Evolutionary conservation across 2,888 invertebrate species (phyloP), one percentile per base, ranked within the genome.

Genomic region (Bibio marci): DNA sequence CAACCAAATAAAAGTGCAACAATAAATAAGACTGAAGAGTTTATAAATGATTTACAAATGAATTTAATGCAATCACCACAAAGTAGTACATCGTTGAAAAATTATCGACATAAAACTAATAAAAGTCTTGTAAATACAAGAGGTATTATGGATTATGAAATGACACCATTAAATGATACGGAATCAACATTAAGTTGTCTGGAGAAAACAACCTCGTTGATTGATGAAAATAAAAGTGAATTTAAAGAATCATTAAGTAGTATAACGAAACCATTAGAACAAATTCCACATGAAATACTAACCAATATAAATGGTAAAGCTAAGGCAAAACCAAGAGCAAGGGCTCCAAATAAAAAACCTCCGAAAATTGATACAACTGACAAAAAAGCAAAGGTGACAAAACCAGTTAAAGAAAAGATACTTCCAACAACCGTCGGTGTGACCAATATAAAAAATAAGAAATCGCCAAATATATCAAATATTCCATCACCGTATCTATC

Each of bases 171-270:
- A 8, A 15, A 19, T 4, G 37, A 37, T 18, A 27, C 17, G 3
- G 42, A 42, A 32, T 39, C 42, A 19, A 39, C 39, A 12, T 38
- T 42, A 27, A 39, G 39, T 26, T 40, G 35, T 31, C 31, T 42
- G 11, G 42, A 42, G 26, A 39, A 39, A 35, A 40, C 39, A 1
- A 34, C 42, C 2, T 42, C 42, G 11, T 34, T 39, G 12, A 42
- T 42, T 22, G 37, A 40, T 32, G 42, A 42, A 26, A 32, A 35
- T 37, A 36, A 42, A 32, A 42, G 38, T 28, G 42, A 18, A 10
- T 42, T 42, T 14, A 39, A 42, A 30, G 39, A 39, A 37, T 40
- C 42, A 8, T n/a, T 42, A 2, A 42, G 39, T 18, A 39, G 39
- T 32, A 42, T 42, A 18, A 42, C 42, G 3, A 39, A 39, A 30